Evolutionary conservation across 2,888 invertebrate genomes (phyloP), one percentile per base, ranked within the genome.

Genomic region (Panzeria rudis): DNA sequence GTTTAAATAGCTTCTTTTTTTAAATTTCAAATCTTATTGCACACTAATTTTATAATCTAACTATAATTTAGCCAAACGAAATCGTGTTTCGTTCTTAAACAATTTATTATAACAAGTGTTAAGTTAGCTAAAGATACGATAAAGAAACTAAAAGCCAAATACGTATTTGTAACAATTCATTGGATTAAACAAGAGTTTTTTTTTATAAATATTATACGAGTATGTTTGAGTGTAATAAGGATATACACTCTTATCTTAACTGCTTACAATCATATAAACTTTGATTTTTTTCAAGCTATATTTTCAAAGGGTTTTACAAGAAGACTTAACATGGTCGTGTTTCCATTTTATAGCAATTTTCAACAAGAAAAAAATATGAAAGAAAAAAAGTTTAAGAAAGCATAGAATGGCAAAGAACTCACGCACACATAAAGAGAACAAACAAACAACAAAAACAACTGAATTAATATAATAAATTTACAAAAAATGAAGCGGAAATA

Each of bases 401-500:
- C 2, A 32, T 38, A 54, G 47, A 44, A 54, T 17, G 54, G 17
- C 29, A 61, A 66, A 69, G 41, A 29, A 20, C 38, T 47, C 61
- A 69, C 69, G 61, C 69, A 69, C n/a, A 71, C 23, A 52, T n/a
- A 13, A n/a, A 1, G 15, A n/a, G 1, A 41, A 11, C 25, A 17
- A 44, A 38, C 32, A n/a, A 15, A 11, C 32, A 32, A 20, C 47
- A 54, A 61, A 66, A 38, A 38, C 66, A 35, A 77, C 52, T 68
- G 72, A 77, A 76, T 72, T 69, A 76, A 77, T 77, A 84, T 54
- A 77, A 81, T 84, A 85, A 85, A 85, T 81, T 81, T 85, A 69
- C 62, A 73, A 85, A 85, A 84, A 85, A 85, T 81, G 81, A 78
- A 78, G 84, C 81, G 81, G 81, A 85, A 85, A 81, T 85, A 81